Evolutionary conservation across 2,888 invertebrate species (phyloP).

Genomic region (Metacarcinus magister): DNA sequence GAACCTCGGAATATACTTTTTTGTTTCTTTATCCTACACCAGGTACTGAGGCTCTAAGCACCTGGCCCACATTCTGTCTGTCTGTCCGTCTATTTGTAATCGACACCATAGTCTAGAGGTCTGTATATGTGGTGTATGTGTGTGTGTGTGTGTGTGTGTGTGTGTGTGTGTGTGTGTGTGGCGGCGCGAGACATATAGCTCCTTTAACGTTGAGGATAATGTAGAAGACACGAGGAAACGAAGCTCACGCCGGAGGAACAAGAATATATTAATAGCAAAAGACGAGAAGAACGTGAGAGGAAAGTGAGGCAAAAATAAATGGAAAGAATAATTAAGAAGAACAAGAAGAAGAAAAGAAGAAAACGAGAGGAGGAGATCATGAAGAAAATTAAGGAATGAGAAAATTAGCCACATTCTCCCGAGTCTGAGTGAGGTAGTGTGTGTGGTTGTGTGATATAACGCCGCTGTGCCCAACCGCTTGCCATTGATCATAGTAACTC

Average conservation of each 20-base stretch:
- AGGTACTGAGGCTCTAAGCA: not conserved
- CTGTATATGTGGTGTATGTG: not conserved
- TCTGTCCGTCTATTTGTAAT: not conserved
- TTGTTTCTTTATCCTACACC: not conserved
- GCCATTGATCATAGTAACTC: not conserved
- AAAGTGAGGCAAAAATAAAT: not conserved
- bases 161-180: not conserved
- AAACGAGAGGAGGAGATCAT: not conserved
- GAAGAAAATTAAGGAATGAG: not conserved
- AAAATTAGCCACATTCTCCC: not conserved
- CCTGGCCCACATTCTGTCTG: not conserved
- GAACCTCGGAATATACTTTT: conserved; percentile 23
- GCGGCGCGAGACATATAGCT: not conserved
- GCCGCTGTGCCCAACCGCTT: not conserved
- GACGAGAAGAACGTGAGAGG: not conserved
- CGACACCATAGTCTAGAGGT: not conserved
- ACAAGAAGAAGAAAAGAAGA: not conserved
- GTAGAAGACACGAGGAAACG: not conserved
- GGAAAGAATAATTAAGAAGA: not conserved
- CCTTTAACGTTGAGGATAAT: not conserved
- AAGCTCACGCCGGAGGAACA: not conserved
- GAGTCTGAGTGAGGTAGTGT: not conserved
- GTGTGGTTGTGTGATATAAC: not conserved
- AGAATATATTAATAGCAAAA: not conserved
- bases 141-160: not conserved